A percentile compares a stretch with the other conserved stretches of the same genome.
Conservation (phyloP, 2,797 vertebrate genomes). For the Tapirus indicus region DNA sequence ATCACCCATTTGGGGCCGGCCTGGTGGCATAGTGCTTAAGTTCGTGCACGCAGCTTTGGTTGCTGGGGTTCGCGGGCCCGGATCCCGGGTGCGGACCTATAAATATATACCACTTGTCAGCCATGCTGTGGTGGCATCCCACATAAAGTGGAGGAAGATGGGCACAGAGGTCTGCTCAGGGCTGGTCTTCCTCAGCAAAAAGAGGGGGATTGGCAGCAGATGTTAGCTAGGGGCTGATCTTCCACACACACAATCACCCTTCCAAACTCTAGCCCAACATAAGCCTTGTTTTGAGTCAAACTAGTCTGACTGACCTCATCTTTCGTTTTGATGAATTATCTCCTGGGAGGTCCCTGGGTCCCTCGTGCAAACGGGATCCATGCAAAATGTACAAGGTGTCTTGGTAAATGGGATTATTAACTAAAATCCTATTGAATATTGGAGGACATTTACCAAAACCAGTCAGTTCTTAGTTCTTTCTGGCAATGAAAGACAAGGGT, state of each 20-base stretch:
- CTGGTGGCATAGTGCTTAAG: no score
- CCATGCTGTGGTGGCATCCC: no score
- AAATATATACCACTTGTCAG: no score
- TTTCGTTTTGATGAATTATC: background rate
- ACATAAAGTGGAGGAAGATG: no score
- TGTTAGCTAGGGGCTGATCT: no score
- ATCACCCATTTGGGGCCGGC: background rate
- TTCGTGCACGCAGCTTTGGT: no score
- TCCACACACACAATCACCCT: background rate
- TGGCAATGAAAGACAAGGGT: background rate
- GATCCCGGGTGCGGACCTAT: no score
- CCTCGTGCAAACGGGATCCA: background rate
- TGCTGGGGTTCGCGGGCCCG: no score
- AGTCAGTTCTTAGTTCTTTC: background rate
- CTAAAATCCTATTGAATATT: slow-evolving; percentile 39
- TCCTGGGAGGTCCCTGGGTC: background rate
- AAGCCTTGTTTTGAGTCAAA: background rate
- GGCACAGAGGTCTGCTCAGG: no score
- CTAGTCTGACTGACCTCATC: background rate
- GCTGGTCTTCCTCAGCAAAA: no score
- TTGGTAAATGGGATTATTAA: background rate
- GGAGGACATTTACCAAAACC: background rate
- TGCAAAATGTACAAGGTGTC: background rate
- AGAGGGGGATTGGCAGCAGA: no score
- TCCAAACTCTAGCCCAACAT: background rate